phyloP scores from a whole-genome alignment of 64 coral and sea anemone genomes.

The Stichodactyla mertensii region DNA sequence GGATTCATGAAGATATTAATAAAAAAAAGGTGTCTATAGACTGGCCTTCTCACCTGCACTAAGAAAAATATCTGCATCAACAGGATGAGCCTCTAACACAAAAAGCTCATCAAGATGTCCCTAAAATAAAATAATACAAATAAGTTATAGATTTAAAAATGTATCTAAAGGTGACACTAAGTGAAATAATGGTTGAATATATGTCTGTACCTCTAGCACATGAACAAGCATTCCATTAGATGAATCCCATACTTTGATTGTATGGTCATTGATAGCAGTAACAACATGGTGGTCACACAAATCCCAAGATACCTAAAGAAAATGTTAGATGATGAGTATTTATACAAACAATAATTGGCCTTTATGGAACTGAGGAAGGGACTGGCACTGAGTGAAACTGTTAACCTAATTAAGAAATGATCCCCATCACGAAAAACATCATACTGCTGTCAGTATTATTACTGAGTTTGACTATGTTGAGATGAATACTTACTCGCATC shows the following conservation, averaged over 20 bases:
- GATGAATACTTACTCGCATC: too few relatives aligned
- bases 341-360: not conserved
- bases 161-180: too few relatives aligned
- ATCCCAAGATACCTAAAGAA: slow-evolving; percentile 83
- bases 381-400: too few relatives aligned
- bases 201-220: slow-evolving; percentile 49
- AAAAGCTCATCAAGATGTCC: slow-evolving; percentile 96
- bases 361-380: too few relatives aligned
- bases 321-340: not conserved
- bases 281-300: slow-evolving; percentile 93
- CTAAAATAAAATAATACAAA: slow-evolving; percentile 25
- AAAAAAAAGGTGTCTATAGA: not conserved
- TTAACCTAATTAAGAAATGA: too few relatives aligned
- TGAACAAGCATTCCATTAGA: slow-evolving; percentile 71
- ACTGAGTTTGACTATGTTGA: too few relatives aligned
- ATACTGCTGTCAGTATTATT: too few relatives aligned
- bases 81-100: slow-evolving; percentile 94
- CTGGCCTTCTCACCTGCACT: slow-evolving; percentile 62
- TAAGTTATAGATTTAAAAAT: not conserved
- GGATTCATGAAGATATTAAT: not conserved
- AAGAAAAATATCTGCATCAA: slow-evolving; percentile 72
- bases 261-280: slow-evolving; percentile 94
- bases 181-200: too few relatives aligned
- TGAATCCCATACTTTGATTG: slow-evolving; percentile 92
- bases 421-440: too few relatives aligned